These are phyloP conservation scores for Crotophaga sulcirostris DNA, from an alignment of 2,113 vertebrate species.

Conservation along the genomic window DNA sequence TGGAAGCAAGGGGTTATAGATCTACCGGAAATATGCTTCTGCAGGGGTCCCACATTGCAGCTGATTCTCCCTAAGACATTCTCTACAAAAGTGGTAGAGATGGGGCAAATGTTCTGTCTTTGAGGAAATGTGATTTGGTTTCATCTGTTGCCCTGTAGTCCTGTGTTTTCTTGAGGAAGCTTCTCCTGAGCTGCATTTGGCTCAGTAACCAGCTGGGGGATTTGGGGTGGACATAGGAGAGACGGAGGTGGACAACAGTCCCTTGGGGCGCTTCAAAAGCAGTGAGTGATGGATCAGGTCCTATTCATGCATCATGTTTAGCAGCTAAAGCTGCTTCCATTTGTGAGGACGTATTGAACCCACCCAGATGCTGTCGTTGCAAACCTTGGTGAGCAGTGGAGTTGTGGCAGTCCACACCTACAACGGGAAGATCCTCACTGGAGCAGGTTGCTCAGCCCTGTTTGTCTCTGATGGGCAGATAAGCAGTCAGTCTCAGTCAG, in stretches of 20 bases:
- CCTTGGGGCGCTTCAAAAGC: neutral
- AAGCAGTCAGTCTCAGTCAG: neutral
- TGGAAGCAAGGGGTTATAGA: neutral
- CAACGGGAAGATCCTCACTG: neutral
- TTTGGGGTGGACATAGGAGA: neutral
- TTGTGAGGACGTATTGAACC: neutral
- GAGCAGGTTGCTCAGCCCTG: neutral
- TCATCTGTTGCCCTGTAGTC: neutral
- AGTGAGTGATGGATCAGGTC: neutral
- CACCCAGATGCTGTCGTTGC: neutral
- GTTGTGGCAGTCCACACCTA: rapidly evolving
- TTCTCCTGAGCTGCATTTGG: neutral
- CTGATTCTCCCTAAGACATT: neutral
- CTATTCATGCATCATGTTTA: rapidly evolving
- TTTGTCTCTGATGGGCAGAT: too few species aligned
- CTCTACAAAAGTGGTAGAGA: neutral
- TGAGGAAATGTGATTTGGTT: neutral
- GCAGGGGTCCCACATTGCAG: neutral
- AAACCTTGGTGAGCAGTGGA: rapidly evolving
- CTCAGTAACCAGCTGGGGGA: neutral
- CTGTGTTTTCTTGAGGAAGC: neutral
- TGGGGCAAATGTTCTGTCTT: neutral
- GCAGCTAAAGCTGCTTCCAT: neutral
- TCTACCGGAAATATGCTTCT: neutral
- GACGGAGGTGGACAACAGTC: neutral